These are phyloP conservation scores for Acheta domesticus DNA, from an alignment of 2,888 invertebrate genomes.

Conservation along the genomic window DNA sequence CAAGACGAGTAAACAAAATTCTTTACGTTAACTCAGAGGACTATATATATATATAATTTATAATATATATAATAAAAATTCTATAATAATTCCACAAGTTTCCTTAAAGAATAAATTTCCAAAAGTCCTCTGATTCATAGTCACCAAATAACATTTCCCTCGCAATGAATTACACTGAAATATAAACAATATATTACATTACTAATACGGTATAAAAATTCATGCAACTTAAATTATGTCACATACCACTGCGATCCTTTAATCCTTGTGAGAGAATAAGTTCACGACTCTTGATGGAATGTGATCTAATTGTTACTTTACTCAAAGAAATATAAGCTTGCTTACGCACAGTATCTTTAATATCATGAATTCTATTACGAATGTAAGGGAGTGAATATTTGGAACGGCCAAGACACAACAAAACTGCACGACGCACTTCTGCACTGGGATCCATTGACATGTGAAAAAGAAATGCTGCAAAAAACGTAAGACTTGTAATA, in stretches of 20 bases:
- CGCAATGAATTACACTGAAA: not conserved
- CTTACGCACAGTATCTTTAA: constrained; percentile 70
- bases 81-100: no score
- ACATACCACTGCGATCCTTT: constrained; percentile 52
- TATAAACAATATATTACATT: not conserved
- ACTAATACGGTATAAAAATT: not conserved
- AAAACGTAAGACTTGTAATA: constrained; percentile 20
- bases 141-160: not conserved
- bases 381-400: constrained; percentile 67
- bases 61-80: no score
- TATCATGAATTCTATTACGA: constrained; percentile 69
- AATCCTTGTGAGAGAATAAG: constrained; percentile 61
- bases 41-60: no score
- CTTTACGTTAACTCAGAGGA: no score
- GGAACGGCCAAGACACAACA: constrained; percentile 71
- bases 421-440: constrained; percentile 67
- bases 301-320: constrained; percentile 54
- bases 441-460: constrained; percentile 70
- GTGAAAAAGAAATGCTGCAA: constrained; percentile 62
- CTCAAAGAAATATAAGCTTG: constrained; percentile 54
- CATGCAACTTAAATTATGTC: constrained; percentile 3
- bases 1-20: no score
- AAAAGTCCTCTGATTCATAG: no score
- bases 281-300: constrained; percentile 63
- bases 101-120: no score